These are phyloP conservation scores for Lacerta viridis DNA, from an alignment of 2,797 vertebrate species.

Conservation along the genomic window DNA sequence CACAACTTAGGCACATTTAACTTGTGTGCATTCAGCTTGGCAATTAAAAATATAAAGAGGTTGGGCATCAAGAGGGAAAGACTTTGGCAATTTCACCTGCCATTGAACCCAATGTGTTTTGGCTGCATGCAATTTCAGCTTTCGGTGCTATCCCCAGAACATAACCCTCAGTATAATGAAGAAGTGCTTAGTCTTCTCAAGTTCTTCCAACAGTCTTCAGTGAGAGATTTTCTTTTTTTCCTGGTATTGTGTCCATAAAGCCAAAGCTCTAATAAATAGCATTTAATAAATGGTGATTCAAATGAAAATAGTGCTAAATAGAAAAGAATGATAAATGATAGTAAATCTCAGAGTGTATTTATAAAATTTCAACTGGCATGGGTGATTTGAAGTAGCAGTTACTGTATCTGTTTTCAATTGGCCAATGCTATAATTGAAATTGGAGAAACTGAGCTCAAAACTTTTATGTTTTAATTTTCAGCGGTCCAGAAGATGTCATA, in stretches of 20 bases:
- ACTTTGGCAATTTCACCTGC: too few species aligned
- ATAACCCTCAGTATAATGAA: neutral
- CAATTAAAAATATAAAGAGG: too few species aligned
- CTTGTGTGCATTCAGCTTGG: too few species aligned
- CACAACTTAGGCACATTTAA: too few species aligned
- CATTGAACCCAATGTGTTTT: too few species aligned
- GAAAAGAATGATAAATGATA: neutral
- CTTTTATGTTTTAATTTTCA: constrained; percentile 78
- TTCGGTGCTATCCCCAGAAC: too few species aligned
- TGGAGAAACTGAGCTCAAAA: constrained; percentile 45
- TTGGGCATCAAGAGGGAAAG: too few species aligned
- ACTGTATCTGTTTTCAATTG: neutral
- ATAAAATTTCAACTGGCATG: neutral
- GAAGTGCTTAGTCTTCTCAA: neutral
- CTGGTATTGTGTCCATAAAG: neutral
- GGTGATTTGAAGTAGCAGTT: constrained; percentile 14
- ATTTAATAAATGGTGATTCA: neutral
- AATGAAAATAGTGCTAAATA: too few species aligned
- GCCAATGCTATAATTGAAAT: constrained; percentile 13
- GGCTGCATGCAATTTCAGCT: too few species aligned
- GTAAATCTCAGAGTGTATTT: neutral
- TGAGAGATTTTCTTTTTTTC: neutral
- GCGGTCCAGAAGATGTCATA: constrained; percentile 91
- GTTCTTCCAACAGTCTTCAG: neutral
- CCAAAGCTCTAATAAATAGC: neutral